These are phyloP conservation scores for Peromyscus maniculatus DNA, from an alignment of 2,113 vertebrate species.

Conservation along the genomic window DNA sequence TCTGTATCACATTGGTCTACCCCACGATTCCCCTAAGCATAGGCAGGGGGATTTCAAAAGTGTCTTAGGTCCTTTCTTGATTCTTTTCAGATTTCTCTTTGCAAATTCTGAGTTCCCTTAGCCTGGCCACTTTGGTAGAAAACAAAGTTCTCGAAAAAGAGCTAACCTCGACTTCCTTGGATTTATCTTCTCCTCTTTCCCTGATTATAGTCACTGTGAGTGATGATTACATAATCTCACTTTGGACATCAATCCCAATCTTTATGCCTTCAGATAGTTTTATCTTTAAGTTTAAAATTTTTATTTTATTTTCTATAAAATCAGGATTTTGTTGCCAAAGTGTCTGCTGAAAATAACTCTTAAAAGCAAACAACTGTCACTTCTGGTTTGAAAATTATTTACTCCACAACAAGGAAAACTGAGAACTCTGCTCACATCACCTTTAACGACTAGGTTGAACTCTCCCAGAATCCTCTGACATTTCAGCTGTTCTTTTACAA, in stretches of 20 bases:
- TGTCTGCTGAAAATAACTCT: background rate
- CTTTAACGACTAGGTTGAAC: background rate
- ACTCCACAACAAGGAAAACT: background rate
- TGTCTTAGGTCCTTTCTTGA: background rate
- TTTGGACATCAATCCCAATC: background rate
- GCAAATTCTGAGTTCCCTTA: background rate
- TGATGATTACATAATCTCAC: background rate
- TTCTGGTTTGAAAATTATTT: background rate
- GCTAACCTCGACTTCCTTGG: background rate
- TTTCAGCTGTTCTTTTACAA: background rate
- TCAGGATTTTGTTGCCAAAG: background rate
- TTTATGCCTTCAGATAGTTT: background rate
- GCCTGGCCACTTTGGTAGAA: background rate
- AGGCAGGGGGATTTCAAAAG: background rate
- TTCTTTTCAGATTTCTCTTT: background rate
- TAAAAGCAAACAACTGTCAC: background rate
- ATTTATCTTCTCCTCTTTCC: background rate
- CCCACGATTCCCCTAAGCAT: background rate
- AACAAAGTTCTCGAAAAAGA: background rate
- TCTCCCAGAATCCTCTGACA: background rate
- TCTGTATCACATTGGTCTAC: background rate
- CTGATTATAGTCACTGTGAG: background rate
- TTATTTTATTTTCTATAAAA: conserved; percentile 21
- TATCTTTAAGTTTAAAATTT: background rate
- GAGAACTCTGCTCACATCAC: background rate